These are phyloP conservation scores for Grallaria varia DNA, from an alignment of 2,113 vertebrate species.

Conservation along the genomic window DNA sequence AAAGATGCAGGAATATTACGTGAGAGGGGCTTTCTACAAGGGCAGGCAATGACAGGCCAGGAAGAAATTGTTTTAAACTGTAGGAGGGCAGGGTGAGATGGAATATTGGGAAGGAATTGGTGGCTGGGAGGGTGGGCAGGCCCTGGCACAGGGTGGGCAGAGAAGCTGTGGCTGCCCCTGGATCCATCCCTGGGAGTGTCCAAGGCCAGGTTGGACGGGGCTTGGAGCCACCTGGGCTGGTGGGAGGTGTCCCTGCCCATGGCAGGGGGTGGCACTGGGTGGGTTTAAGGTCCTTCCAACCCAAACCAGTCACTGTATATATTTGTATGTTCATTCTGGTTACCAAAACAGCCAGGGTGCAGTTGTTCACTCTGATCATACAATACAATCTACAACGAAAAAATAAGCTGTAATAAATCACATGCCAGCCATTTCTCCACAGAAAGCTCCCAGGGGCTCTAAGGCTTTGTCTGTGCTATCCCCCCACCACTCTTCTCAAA, in stretches of 20 bases:
- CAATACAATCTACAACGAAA: background rate
- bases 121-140: too few relatives aligned
- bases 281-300: rapidly evolving
- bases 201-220: background rate
- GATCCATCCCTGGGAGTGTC: background rate
- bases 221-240: background rate
- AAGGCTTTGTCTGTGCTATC: background rate
- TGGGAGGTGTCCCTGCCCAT: background rate
- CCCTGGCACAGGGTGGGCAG: too few relatives aligned
- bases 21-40: too few relatives aligned
- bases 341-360: background rate
- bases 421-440: background rate
- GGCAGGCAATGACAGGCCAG: too few relatives aligned
- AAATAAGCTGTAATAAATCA: rapidly evolving
- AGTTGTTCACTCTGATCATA: background rate
- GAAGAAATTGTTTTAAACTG: too few relatives aligned
- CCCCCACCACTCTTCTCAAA: background rate
- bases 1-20: too few relatives aligned
- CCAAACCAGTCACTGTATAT: background rate
- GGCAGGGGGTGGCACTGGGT: rapidly evolving
- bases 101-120: too few relatives aligned
- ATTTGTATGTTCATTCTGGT: background rate
- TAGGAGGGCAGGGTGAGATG: too few relatives aligned
- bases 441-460: background rate
- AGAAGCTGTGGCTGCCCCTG: background rate